phyloP scores from a whole-genome alignment of 2,113 vertebrate species.

The Prolemur simus region DNA sequence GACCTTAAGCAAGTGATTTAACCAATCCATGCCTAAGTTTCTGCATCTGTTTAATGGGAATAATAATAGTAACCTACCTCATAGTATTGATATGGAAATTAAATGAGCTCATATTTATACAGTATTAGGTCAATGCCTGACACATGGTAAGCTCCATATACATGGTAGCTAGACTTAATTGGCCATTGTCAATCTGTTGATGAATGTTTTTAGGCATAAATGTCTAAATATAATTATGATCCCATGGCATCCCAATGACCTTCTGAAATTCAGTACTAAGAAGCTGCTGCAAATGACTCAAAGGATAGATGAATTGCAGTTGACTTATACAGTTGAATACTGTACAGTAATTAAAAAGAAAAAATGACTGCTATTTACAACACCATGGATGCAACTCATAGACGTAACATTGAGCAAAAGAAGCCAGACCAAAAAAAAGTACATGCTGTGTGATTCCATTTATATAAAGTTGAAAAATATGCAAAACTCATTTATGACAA shows the following conservation, averaged over 20 bases:
- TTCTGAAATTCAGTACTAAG: constrained; percentile 25
- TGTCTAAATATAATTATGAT: constrained; percentile 31
- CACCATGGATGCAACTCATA: neutral
- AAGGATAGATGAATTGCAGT: neutral
- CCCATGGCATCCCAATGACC: neutral
- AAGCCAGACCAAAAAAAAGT: neutral
- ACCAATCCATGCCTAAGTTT: neutral
- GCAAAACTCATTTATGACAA: neutral
- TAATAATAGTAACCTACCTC: neutral
- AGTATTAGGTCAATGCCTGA: constrained; percentile 21
- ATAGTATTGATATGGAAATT: neutral
- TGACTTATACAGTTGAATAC: neutral
- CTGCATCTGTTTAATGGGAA: neutral
- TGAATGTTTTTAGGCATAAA: constrained; percentile 31
- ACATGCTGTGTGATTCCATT: neutral
- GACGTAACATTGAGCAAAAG: neutral
- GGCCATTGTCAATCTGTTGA: neutral
- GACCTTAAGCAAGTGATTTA: neutral
- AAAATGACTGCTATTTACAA: neutral
- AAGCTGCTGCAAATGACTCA: neutral
- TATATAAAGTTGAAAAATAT: constrained; percentile 47
- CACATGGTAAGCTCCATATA: neutral
- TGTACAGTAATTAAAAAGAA: constrained; percentile 3
- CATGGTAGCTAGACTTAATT: constrained; percentile 9
- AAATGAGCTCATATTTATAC: constrained; percentile 30